Evolutionary conservation across 1,140 invertebrate genomes (phyloP), one percentile per base, ranked within the genome.

Genomic region (Pseudomyrmex pallidus): DNA sequence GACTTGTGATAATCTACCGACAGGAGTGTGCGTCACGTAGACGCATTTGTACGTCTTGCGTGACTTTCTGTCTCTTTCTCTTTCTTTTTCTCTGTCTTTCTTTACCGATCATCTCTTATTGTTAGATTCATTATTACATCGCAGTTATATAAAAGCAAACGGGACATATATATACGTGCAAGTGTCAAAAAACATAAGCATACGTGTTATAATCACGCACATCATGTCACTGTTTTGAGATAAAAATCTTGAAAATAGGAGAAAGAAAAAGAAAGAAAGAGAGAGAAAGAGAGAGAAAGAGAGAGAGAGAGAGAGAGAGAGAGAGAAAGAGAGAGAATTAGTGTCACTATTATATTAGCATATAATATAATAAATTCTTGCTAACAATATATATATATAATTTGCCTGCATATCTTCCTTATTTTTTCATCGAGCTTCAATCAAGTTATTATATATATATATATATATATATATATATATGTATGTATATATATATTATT

Each of bases 11-110:
- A 93, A 93, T 93, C 92, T 84, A 76, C 35, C 15, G 9, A 74
- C 66, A 17, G 84, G 62, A 82, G 84, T 84, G 70, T 78, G 66
- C 85, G 88, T 91, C 92, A 92, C 92, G 92, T 91, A 85, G 52
- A 70, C 74, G 59, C 85, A 84, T 88, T 82, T 63, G 63, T 57
- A 46, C 48, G 56, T 15, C n/a, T 89, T 82, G 82, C 90, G 77
- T 90, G 83, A 78, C 84, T 90, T 48, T 15, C 46, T 12, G 12
- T 54, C 17, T 44, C 54, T 48, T 48, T 20, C 54, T 17, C 20
- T 72, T 72, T 64, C 52, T 17, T 20, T 20, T 25, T 78, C 82
- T 76, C 67, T 74, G 3, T 25, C 25, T 35, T 20, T 22, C 15
- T 54, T 54, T 59, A 17, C 3, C 8, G 56, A 80, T 35, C 35